Percentiles rank a stretch among this genome's conserved stretches.
Conservation (phyloP, 2,113 vertebrate genomes). For the Perognathus longimembris region DNA sequence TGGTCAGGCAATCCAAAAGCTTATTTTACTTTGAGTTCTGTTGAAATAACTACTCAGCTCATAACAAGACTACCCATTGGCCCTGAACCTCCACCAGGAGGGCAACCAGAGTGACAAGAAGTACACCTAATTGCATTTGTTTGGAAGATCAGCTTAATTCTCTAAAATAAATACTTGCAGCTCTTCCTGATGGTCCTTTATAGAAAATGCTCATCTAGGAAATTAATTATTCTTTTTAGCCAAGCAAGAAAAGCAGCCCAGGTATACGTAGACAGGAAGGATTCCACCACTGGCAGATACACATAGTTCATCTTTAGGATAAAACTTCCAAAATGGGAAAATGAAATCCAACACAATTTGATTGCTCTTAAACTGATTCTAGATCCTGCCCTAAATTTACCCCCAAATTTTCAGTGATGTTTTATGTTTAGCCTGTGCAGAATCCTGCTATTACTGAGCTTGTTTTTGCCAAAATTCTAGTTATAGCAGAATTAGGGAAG, state of each 20-base stretch:
- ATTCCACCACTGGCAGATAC: neutral
- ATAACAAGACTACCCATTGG: neutral
- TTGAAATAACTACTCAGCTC: neutral
- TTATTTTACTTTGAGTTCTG: neutral
- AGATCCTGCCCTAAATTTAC: neutral
- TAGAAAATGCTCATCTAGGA: neutral
- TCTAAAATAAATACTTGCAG: neutral
- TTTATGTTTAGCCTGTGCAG: neutral
- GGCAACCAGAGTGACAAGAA: neutral
- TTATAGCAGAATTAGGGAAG: neutral
- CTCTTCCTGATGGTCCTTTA: neutral
- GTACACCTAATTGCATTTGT: neutral
- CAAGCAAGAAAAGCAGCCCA: neutral
- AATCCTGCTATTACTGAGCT: neutral
- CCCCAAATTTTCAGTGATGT: neutral
- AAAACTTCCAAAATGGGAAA: slow-evolving; percentile 6
- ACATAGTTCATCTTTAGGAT: neutral
- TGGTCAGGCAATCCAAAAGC: neutral
- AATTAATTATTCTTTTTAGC: slow-evolving; percentile 6
- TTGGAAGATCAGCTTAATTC: neutral
- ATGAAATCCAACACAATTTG: neutral
- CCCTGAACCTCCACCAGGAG: neutral
- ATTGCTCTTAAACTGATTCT: neutral
- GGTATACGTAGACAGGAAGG: no score
- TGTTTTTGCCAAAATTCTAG: neutral